Evolutionary conservation across 1,140 invertebrate species (phyloP).

Genomic region (Marisa cornuarietis): DNA sequence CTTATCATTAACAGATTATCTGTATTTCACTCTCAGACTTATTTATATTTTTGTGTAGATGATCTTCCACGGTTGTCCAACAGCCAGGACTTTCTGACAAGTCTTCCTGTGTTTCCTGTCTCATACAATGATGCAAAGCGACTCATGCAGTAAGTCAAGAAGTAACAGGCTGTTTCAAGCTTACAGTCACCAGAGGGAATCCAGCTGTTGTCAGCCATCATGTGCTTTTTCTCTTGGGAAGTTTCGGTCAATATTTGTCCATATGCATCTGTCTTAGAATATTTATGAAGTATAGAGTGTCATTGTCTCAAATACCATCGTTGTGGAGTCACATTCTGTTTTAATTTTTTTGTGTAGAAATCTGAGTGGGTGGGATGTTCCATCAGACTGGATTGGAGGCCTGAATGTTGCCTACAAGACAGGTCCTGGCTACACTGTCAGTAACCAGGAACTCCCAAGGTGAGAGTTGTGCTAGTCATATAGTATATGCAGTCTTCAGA

Average conservation of each 20-base stretch:
- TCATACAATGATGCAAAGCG: slow-evolving; percentile 63
- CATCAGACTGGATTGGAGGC: slow-evolving; percentile 65
- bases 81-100: slow-evolving; percentile 42
- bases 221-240: too few species aligned
- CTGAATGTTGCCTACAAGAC: slow-evolving; percentile 67
- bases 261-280: too few species aligned
- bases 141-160: slow-evolving; percentile 42
- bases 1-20: neutral
- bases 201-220: too few species aligned
- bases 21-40: neutral
- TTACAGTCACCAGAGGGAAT: neutral
- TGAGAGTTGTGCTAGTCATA: too few species aligned
- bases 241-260: too few species aligned
- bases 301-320: neutral
- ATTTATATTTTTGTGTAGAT: slow-evolving; percentile 28
- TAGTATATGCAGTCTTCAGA: too few species aligned
- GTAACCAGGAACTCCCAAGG: too few species aligned
- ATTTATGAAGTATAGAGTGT: too few species aligned
- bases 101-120: slow-evolving; percentile 66
- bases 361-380: slow-evolving; percentile 54
- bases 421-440: slow-evolving; percentile 64
- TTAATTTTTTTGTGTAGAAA: slow-evolving; percentile 39
- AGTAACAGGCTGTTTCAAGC: neutral
- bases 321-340: neutral
- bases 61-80: slow-evolving; percentile 29